Evolutionary conservation across 1,140 invertebrate species (phyloP).

Genomic region (Cotesia chilonis): DNA sequence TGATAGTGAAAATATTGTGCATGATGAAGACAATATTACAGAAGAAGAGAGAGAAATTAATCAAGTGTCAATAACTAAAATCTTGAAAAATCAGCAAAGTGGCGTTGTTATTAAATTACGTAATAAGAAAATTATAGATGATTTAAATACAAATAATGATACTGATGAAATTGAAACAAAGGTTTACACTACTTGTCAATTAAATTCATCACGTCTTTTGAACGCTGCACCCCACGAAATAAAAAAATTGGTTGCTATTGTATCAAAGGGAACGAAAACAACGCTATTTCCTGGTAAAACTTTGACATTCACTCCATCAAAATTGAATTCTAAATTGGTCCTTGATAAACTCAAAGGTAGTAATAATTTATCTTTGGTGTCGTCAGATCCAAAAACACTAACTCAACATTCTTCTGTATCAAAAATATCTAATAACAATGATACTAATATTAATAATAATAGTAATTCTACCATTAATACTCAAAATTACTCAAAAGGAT

Average conservation of each 20-base stretch:
- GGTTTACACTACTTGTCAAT: constrained; percentile 36
- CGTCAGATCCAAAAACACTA: constrained; percentile 37
- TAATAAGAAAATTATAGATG: too few species aligned
- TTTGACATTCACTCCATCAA: constrained; percentile 48
- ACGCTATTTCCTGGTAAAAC: constrained; percentile 49
- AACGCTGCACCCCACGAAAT: neutral
- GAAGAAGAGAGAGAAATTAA: constrained; percentile 23
- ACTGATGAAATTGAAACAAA: constrained; percentile 11
- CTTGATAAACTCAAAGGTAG: constrained; percentile 49
- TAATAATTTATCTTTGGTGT: constrained; percentile 45
- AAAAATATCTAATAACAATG: neutral
- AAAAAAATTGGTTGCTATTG: constrained; percentile 38
- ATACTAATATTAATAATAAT: neutral
- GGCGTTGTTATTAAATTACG: neutral
- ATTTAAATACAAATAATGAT: constrained; percentile 2
- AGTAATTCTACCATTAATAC: neutral
- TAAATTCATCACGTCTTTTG: constrained; percentile 33
- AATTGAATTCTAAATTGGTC: constrained; percentile 45
- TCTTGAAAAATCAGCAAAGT: constrained; percentile 36
- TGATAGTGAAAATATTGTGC: constrained; percentile 53
- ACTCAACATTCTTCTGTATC: constrained; percentile 23
- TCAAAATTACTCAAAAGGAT: neutral
- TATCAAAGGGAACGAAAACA: constrained; percentile 43
- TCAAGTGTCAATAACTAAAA: constrained; percentile 27
- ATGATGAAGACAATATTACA: constrained; percentile 40